These are phyloP conservation scores for Heliconius ethilla DNA, from an alignment of 2,888 invertebrate genomes.

Conservation along the genomic window DNA sequence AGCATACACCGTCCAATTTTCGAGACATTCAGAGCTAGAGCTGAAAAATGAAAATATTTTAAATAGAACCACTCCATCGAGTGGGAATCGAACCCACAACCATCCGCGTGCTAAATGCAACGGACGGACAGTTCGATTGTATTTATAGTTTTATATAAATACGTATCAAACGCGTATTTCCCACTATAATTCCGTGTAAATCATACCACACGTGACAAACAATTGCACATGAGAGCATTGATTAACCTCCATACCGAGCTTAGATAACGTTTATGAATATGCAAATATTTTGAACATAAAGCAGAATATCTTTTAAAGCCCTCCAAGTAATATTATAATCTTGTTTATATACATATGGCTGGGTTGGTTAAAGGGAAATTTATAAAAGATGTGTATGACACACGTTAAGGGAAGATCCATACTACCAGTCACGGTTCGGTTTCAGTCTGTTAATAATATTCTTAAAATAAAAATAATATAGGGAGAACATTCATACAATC, in stretches of 20 bases:
- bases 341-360: not conserved
- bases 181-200: not conserved
- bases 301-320: not conserved
- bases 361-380: not conserved
- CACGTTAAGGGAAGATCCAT: no score
- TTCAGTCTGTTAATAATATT: no score
- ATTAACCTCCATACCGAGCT: slow-evolving; percentile 5
- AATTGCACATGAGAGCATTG: slow-evolving; percentile 2
- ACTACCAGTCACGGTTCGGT: no score
- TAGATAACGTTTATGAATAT: not conserved
- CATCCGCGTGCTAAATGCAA: no score
- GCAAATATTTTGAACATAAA: slow-evolving; percentile 14
- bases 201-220: not conserved
- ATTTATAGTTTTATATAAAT: no score
- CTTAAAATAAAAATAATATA: no score
- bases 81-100: no score
- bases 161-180: not conserved
- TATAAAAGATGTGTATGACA: not conserved
- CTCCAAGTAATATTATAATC: not conserved
- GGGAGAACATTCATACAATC: no score
- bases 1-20: not conserved
- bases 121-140: no score
- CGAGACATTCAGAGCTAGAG: no score
- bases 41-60: no score
- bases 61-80: no score